phyloP scores from a whole-genome alignment of 2,888 invertebrate genomes.

The Drosophila nr. perissopoda region DNA sequence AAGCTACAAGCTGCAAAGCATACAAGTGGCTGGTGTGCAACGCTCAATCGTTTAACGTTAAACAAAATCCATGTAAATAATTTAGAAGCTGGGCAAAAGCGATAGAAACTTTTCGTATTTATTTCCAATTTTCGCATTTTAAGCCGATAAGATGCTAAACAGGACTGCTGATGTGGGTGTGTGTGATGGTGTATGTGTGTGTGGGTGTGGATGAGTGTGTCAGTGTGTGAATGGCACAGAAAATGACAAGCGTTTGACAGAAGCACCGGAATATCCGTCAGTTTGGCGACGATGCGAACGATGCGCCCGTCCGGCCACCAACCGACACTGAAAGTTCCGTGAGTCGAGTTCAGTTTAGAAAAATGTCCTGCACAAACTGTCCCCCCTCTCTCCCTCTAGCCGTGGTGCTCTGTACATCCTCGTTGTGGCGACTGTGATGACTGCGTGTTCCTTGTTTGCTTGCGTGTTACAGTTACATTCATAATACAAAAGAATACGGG shows the following conservation, averaged over 20 bases:
- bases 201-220: constrained; percentile 6
- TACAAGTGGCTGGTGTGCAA: neutral
- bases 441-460: constrained; percentile 71
- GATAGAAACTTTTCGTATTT: constrained; percentile 61
- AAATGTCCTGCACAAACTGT: constrained; percentile 47
- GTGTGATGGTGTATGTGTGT: neutral
- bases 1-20: neutral
- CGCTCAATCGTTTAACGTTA: constrained; percentile 62
- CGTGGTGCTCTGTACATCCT: too few relatives aligned
- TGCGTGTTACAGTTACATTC: constrained; percentile 75
- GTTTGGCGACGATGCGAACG: constrained; percentile 75
- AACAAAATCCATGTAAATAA: constrained; percentile 73
- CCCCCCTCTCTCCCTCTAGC: constrained; percentile 2
- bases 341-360: constrained; percentile 57
- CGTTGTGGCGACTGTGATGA: constrained; percentile 5
- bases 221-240: constrained; percentile 47
- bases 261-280: constrained; percentile 85
- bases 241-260: constrained; percentile 83
- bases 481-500: constrained; percentile 74
- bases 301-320: constrained; percentile 62
- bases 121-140: constrained; percentile 78
- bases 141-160: constrained; percentile 73
- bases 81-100: constrained; percentile 51
- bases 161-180: constrained; percentile 30
- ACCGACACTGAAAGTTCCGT: constrained; percentile 56